Evolutionary conservation across 2,113 vertebrate genomes (phyloP).

Genomic region (Alethe diademata): DNA sequence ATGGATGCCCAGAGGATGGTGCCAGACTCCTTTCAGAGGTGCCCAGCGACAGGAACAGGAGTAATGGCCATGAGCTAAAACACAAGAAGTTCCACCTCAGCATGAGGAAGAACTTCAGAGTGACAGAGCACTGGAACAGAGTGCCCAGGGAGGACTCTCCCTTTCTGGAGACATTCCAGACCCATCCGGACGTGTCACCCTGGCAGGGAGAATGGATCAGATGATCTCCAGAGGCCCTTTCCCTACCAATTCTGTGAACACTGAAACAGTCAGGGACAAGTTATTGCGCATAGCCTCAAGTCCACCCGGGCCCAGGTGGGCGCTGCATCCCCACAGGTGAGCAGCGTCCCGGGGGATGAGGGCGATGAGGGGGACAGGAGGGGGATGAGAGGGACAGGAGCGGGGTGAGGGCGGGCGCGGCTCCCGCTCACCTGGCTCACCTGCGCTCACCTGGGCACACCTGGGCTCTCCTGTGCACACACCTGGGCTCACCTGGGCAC

Average conservation of each 20-base stretch:
- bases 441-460: conserved; percentile 38
- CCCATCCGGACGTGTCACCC: neutral
- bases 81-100: neutral
- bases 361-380: too few relatives aligned
- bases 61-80: neutral
- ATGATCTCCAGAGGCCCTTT: neutral
- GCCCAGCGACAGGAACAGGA: neutral
- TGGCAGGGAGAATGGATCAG: too few relatives aligned
- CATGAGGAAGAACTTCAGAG: neutral
- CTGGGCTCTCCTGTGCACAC: too few relatives aligned
- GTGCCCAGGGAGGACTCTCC: neutral
- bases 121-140: neutral
- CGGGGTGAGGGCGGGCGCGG: neutral
- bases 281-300: accelerated
- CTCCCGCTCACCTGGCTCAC: neutral
- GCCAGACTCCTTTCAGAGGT: neutral
- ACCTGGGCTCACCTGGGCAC: neutral
- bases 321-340: accelerated
- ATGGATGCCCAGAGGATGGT: too few relatives aligned
- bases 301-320: accelerated
- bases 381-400: accelerated
- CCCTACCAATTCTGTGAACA: neutral
- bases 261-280: neutral
- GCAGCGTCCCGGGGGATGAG: accelerated
- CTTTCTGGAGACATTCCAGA: neutral